A percentile compares a stretch with the other conserved stretches of the same genome.
Evolutionary conservation across 2,797 vertebrate genomes (phyloP).

Genomic region (Chrosomus eos): DNA sequence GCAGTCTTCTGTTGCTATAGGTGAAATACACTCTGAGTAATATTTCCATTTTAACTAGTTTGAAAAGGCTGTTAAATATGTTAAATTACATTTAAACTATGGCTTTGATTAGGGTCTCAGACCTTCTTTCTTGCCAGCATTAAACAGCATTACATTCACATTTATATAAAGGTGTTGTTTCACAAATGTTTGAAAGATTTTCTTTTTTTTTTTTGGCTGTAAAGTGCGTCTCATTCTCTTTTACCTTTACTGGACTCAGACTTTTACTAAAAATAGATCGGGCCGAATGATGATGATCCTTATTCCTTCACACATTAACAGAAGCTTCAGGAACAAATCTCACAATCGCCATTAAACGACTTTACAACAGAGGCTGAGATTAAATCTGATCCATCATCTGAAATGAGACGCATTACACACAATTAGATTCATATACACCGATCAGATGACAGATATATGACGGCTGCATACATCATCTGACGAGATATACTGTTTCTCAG

Average conservation of each 20-base stretch:
- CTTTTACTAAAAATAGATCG: constrained; percentile 43
- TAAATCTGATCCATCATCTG: constrained; percentile 48
- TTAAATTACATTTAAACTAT: too few relatives aligned
- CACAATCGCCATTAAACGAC: constrained; percentile 16
- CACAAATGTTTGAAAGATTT: neutral
- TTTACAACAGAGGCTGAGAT: constrained; percentile 29
- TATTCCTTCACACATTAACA: constrained; percentile 43
- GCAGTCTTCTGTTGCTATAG: too few relatives aligned
- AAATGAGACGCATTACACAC: constrained; percentile 34
- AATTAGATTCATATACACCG: constrained; percentile 42
- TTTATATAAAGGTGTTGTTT: too few relatives aligned
- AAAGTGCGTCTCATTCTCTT: neutral
- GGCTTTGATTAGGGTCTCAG: too few relatives aligned
- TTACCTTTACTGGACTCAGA: constrained; percentile 1
- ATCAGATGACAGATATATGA: constrained; percentile 33
- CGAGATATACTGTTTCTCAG: neutral
- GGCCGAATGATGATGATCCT: constrained; percentile 41
- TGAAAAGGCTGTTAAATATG: too few relatives aligned
- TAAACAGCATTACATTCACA: too few relatives aligned
- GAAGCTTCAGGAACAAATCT: constrained; percentile 29
- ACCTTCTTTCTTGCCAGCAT: too few relatives aligned
- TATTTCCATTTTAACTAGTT: too few relatives aligned
- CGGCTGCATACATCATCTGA: constrained; percentile 17
- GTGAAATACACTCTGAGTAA: too few relatives aligned
- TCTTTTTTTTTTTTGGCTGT: too few relatives aligned